Base-by-base conservation (phyloP, 2,888 invertebrate genomes). In the Mantis religiosa region DNA sequence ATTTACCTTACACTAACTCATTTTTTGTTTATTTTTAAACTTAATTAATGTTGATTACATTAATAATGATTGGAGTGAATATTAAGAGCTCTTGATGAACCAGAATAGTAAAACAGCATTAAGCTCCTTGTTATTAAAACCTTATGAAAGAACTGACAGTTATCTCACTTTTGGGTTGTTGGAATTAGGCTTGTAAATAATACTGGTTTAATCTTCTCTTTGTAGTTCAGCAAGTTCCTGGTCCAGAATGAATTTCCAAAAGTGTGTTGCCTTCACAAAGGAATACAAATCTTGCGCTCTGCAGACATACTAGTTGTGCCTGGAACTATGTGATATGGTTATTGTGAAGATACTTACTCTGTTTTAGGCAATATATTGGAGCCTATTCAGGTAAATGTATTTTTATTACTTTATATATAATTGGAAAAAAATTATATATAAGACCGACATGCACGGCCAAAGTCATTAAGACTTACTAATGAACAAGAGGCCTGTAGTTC, bases 221-320 rank as follows among this genome's bases (percentile, higher is more conserved):
- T 94, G 88, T 94, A 98, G 97, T 98, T 98, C 95, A 97, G 98
- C 86, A 97, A 97, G 91, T 96, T 96, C 92, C 94, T 99, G 90
- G 95, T 99, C 85, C 95, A 96, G 90, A 96, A 97, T 92, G 95
- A 95, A 88, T 96, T 97, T 89, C 94, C 95, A 0, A 95, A 96
- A 92, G 97, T 98, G 8, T 98, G 98, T 92, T 95, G 97, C 25
- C 94, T 99, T 25, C 98, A 98, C 93, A 97, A 97, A 89, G 98
- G 98, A 84, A 97, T 98, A 91, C 95, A 97, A 91, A 95, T 97
- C n/a, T 94, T 98, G 54, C 92, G 93, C 85, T 92, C 93, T 81
- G 93, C 94, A 34, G 93, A 93, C 81, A 91, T 94, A 25, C 92
- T 94, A n/a, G 92, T 93, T 20, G 93, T 94, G 14, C 94, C 94